A percentile compares a stretch with the other conserved stretches of the same genome.
Evolutionary conservation across 2,113 vertebrate species (phyloP).

Genomic region (Spea multiplicata): DNA sequence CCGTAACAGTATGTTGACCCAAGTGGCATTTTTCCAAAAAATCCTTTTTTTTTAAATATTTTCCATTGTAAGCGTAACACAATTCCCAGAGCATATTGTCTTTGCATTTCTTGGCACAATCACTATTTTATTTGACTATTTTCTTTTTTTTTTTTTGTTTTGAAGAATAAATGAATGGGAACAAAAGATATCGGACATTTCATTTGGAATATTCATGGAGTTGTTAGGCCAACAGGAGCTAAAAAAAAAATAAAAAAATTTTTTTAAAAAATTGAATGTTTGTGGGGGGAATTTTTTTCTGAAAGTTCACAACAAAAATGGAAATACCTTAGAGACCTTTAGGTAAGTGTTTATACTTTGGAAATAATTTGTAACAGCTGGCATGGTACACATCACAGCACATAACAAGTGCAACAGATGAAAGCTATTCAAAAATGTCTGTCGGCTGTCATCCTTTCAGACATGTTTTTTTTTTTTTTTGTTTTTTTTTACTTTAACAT

Average conservation of each 20-base stretch:
- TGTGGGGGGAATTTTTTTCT: conserved; percentile 47
- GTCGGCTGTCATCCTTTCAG: neutral
- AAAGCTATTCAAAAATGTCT: conserved; percentile 15
- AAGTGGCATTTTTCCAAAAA: conserved; percentile 42
- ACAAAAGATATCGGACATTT: conserved; percentile 58
- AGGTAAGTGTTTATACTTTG: conserved; percentile 58
- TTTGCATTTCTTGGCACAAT: conserved; percentile 46
- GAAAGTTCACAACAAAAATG: conserved; percentile 53
- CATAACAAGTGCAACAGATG: conserved; percentile 34
- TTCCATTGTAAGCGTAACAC: conserved; percentile 35
- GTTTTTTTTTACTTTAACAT: neutral
- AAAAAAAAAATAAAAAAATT: conserved; percentile 41
- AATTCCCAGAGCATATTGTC: neutral
- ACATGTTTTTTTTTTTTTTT: neutral
- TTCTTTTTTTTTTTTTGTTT: conserved; percentile 46
- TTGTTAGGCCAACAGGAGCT: conserved; percentile 56
- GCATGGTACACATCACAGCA: conserved; percentile 55
- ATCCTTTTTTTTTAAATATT: conserved; percentile 57
- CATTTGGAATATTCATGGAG: conserved; percentile 63
- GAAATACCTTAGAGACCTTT: conserved; percentile 49
- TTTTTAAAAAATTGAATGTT: conserved; percentile 24
- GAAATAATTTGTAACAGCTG: conserved; percentile 61
- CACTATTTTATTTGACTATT: conserved; percentile 59
- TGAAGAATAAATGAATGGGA: conserved; percentile 52
- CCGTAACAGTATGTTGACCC: conserved; percentile 52